Conservation (phyloP, 2,113 vertebrate genomes). For the Lichenostomus cassidix region DNA sequence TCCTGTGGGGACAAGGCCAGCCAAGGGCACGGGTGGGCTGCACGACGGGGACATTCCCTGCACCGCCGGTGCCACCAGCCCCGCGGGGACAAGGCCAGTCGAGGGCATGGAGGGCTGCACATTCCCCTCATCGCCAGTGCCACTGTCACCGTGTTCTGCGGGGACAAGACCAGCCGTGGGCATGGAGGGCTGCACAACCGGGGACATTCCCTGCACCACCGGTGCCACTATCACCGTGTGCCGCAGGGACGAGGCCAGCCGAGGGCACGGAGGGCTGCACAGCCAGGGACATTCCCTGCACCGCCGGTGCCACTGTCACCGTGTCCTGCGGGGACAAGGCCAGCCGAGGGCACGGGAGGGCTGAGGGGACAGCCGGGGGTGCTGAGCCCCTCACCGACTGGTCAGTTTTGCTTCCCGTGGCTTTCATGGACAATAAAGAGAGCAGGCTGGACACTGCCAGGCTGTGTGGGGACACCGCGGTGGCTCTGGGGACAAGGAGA, state of each 20-base stretch:
- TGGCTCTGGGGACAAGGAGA: background rate
- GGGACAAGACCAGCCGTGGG: too few species aligned
- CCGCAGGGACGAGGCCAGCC: too few species aligned
- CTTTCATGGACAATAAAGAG: background rate
- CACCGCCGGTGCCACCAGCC: rapidly evolving
- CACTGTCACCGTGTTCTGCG: rapidly evolving
- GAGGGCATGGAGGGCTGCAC: rapidly evolving
- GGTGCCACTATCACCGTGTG: too few species aligned
- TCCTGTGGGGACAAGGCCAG: too few species aligned
- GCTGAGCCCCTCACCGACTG: rapidly evolving
- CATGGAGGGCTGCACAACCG: too few species aligned
- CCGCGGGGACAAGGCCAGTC: too few species aligned
- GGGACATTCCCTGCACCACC: too few species aligned
- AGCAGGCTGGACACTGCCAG: rapidly evolving
- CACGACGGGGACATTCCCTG: rapidly evolving
- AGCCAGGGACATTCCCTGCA: rapidly evolving
- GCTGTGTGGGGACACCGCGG: background rate
- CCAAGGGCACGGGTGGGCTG: background rate
- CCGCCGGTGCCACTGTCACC: rapidly evolving
- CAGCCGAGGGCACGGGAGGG: background rate
- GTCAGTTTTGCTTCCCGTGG: rapidly evolving
- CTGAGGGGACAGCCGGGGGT: background rate
- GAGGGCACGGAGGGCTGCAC: background rate
- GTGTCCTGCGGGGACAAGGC: too few species aligned
- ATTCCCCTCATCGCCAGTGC: rapidly evolving